Conservation (phyloP, 2,113 vertebrate species). For the Telmatochromis brachygnathus region DNA sequence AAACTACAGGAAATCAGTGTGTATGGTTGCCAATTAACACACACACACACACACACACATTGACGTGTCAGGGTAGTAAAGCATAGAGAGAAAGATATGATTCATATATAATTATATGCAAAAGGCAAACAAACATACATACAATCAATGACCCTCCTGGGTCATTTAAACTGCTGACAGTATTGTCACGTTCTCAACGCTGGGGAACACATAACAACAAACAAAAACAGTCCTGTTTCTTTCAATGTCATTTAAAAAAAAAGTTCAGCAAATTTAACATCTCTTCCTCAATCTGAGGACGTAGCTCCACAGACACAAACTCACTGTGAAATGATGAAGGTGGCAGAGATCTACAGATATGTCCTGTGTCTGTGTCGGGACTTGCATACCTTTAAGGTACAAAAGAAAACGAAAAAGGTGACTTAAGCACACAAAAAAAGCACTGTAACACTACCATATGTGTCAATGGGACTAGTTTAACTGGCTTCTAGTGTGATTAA, state of each 20-base stretch:
- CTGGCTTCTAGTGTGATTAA: not conserved
- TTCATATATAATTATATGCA: slow-evolving; percentile 13
- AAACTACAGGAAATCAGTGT: not conserved
- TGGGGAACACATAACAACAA: slow-evolving; percentile 2
- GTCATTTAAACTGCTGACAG: not conserved
- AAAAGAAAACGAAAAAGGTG: slow-evolving; percentile 62
- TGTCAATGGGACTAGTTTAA: not conserved
- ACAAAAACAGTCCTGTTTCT: not conserved
- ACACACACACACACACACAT: not conserved
- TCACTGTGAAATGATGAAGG: slow-evolving; percentile 12
- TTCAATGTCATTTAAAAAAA: slow-evolving; percentile 4
- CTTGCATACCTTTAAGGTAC: slow-evolving; percentile 75
- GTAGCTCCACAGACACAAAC: slow-evolving; percentile 53
- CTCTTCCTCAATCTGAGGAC: slow-evolving; percentile 74
- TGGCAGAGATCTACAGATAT: not conserved
- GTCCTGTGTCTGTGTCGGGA: slow-evolving; percentile 34
- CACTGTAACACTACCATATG: not conserved
- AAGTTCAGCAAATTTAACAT: slow-evolving; percentile 34
- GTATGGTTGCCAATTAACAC: not conserved
- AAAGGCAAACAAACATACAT: slow-evolving; percentile 33
- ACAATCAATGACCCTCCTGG: slow-evolving; percentile 13
- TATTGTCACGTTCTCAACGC: slow-evolving; percentile 8
- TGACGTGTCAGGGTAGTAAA: not conserved
- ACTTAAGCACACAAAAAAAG: slow-evolving; percentile 26
- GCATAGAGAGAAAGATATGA: slow-evolving; percentile 25